Conservation (phyloP, 2,113 vertebrate species). For the Chloropsis hardwickii region DNA sequence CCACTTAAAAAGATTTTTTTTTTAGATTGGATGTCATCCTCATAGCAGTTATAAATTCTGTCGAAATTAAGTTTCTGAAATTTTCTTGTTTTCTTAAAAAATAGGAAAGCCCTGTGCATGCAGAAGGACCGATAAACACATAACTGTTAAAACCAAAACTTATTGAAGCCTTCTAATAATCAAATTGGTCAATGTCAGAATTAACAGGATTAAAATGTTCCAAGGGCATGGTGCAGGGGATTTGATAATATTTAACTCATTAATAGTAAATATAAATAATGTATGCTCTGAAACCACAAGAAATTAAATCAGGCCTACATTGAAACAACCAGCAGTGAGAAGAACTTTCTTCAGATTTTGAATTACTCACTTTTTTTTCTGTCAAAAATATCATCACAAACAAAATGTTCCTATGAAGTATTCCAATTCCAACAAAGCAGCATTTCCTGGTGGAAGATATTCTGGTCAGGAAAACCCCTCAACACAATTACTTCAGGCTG, state of each 20-base stretch:
- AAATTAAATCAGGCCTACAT: not conserved
- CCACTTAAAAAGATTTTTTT: not conserved
- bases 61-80: not conserved
- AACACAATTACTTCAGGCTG: constrained; percentile 27
- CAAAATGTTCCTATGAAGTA: not conserved
- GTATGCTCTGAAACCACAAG: not conserved
- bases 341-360: not conserved
- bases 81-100: not conserved
- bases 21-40: not conserved
- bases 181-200: not conserved
- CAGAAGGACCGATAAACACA: not conserved
- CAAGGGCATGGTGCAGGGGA: not conserved
- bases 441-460: constrained; percentile 37
- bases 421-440: not conserved
- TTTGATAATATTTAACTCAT: not conserved
- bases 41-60: not conserved
- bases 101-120: not conserved
- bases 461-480: constrained; percentile 22
- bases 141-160: not conserved
- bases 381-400: constrained; percentile 3
- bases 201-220: not conserved
- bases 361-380: not conserved
- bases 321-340: not conserved
- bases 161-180: not conserved
- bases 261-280: not conserved